Conservation (phyloP, 2,888 invertebrate species). For the Panorpa germanica region DNA sequence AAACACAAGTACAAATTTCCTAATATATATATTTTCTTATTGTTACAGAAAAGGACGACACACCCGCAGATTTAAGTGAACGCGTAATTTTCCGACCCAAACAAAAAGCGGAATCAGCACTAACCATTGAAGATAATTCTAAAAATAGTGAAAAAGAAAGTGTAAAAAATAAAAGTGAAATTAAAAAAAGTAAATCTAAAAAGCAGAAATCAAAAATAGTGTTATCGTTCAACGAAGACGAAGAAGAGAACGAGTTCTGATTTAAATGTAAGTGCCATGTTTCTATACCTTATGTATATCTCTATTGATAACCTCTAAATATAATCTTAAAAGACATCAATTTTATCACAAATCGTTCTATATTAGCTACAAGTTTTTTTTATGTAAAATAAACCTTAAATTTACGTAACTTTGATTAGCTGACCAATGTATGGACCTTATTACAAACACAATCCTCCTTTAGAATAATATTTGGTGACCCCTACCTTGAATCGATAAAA, state of each 20-base stretch:
- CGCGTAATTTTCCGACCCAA: conserved; percentile 34
- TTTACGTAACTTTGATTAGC: no score
- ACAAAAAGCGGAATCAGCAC: conserved; percentile 15
- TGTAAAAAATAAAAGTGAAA: conserved; percentile 17
- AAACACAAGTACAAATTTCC: not conserved
- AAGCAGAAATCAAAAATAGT: conserved; percentile 16
- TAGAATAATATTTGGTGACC: no score
- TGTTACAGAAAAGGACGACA: conserved; percentile 32
- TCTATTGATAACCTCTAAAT: no score
- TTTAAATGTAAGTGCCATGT: conserved; percentile 4
- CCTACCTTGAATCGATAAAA: no score
- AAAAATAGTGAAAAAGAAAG: conserved; percentile 7
- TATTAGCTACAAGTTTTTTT: no score
- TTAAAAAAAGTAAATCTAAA: conserved; percentile 15
- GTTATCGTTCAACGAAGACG: conserved; percentile 29
- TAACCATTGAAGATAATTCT: no score
- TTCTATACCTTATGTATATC: no score
- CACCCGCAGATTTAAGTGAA: conserved; percentile 37
- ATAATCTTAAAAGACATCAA: no score
- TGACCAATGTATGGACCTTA: no score
- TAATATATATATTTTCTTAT: conserved; percentile 10
- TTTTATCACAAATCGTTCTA: no score
- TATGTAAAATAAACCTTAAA: no score
- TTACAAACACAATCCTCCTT: no score
- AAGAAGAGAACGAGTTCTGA: conserved; percentile 20